A percentile compares a stretch with the other conserved stretches of the same genome.
phyloP scores from a whole-genome alignment of 2,888 invertebrate species.

The Philereme transversata region DNA sequence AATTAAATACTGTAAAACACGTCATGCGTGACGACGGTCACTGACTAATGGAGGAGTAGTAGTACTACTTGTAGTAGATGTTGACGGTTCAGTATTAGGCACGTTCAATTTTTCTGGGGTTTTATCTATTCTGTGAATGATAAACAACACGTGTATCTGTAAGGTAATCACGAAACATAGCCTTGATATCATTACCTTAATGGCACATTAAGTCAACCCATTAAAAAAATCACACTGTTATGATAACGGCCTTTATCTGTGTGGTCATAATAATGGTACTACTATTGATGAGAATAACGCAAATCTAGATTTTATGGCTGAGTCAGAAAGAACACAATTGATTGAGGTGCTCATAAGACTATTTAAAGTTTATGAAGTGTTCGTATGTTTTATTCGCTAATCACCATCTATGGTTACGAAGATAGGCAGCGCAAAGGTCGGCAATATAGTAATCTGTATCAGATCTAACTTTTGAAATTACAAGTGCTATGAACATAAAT shows the following conservation, averaged over 20 bases:
- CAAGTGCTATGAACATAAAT: no score
- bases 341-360: not conserved
- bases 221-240: constrained; percentile 6
- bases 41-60: no score
- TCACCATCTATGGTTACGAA: no score
- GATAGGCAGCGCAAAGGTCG: no score
- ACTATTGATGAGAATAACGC: not conserved
- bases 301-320: constrained; percentile 1
- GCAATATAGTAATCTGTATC: no score
- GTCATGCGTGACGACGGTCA: no score
- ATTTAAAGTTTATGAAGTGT: not conserved
- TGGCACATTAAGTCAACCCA: constrained; percentile 5
- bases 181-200: constrained; percentile 8
- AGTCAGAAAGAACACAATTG: constrained; percentile 2
- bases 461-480: no score
- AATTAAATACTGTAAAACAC: no score
- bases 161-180: not conserved
- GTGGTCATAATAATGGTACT: constrained; percentile 3
- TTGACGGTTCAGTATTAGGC: no score
- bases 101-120: no score
- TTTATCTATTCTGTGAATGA: no score
- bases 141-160: not conserved
- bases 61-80: no score
- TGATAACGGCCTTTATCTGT: constrained; percentile 6
- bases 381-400: not conserved